These are phyloP conservation scores for Dolichallabes microphthalmus DNA, from an alignment of 2,113 vertebrate genomes.

Conservation along the genomic window DNA sequence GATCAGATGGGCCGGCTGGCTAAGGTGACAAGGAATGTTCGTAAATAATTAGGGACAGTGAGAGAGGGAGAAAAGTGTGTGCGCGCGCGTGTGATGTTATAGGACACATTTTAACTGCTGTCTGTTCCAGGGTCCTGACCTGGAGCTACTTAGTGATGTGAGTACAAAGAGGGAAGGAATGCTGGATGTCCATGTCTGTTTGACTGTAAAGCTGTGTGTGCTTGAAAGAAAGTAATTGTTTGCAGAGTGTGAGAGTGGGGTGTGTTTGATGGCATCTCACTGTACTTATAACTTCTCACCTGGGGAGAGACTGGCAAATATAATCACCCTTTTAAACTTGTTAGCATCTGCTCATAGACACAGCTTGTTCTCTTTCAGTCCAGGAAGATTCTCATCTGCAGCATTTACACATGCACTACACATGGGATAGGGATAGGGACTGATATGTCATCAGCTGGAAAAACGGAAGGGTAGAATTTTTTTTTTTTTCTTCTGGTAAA, in stretches of 20 bases:
- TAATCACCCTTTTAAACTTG: too few relatives aligned
- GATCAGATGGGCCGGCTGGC: constrained; percentile 98
- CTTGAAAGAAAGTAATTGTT: constrained; percentile 1
- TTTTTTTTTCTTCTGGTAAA: neutral
- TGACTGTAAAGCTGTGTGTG: constrained; percentile 1
- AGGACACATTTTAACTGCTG: constrained; percentile 63
- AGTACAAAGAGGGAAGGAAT: constrained; percentile 68
- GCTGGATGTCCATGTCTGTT: constrained; percentile 54
- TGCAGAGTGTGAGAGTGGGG: constrained; percentile 43
- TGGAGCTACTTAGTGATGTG: constrained; percentile 81
- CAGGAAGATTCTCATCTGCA: neutral
- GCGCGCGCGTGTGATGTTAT: constrained; percentile 26
- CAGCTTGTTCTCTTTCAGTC: neutral
- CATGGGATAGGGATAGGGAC: neutral
- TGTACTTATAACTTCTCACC: neutral
- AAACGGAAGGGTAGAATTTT: too few relatives aligned
- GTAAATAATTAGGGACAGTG: neutral
- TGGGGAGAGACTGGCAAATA: neutral
- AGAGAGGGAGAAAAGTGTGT: constrained; percentile 13
- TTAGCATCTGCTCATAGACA: neutral
- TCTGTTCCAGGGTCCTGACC: constrained; percentile 80
- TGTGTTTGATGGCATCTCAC: neutral
- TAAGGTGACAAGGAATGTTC: constrained; percentile 78
- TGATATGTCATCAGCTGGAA: neutral
- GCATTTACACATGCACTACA: neutral